Percentiles rank a stretch among this genome's conserved stretches.
Evolutionary conservation across 2,113 vertebrate genomes (phyloP).

Genomic region (Bostrychus sinensis): DNA sequence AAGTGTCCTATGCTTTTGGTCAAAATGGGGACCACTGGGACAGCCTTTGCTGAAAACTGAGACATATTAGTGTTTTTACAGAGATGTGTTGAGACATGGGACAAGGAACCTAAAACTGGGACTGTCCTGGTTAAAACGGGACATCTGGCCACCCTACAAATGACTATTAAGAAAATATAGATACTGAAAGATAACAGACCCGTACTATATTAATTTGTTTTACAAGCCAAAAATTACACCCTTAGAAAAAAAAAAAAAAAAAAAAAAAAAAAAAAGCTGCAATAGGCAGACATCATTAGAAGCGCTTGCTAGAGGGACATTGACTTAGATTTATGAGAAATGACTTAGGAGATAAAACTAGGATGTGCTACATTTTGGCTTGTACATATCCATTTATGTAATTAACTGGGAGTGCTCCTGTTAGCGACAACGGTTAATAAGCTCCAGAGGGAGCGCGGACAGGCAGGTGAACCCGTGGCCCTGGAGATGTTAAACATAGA

Average conservation of each 20-base stretch:
- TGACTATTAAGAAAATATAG: conserved; percentile 3
- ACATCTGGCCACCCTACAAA: too few species aligned
- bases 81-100: too few species aligned
- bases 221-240: conserved; percentile 6
- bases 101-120: too few species aligned
- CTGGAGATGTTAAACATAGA: conserved; percentile 78
- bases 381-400: conserved; percentile 75
- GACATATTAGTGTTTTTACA: too few species aligned
- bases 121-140: too few species aligned
- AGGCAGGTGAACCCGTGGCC: conserved; percentile 73
- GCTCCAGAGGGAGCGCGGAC: conserved; percentile 62
- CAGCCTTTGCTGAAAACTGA: too few species aligned
- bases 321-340: conserved; percentile 69
- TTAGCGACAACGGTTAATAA: conserved; percentile 70
- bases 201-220: background rate
- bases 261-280: conserved; percentile 42
- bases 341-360: conserved; percentile 73
- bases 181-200: background rate
- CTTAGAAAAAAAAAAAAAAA: conserved; percentile 9
- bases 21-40: too few species aligned
- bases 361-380: conserved; percentile 67
- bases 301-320: conserved; percentile 48
- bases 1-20: too few species aligned
- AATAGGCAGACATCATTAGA: conserved; percentile 33
- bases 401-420: conserved; percentile 76